phyloP scores from a whole-genome alignment of 2,888 invertebrate genomes.

The Oeneis ivallda region DNA sequence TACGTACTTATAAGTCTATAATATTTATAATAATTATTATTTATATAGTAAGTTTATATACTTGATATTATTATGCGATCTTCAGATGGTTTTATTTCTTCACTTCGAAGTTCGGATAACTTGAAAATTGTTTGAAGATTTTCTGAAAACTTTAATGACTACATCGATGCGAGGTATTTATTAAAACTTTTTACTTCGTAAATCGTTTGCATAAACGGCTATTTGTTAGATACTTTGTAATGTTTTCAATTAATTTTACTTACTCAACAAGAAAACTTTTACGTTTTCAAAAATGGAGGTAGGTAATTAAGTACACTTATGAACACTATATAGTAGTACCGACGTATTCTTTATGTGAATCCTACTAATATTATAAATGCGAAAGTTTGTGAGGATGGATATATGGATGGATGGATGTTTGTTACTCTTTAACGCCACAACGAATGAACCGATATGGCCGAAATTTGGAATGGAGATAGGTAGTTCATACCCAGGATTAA shows the following conservation, averaged over 20 bases:
- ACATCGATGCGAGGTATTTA: slow-evolving; percentile 34
- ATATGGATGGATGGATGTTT: no score
- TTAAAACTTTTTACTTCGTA: slow-evolving; percentile 29
- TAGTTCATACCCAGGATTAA: no score
- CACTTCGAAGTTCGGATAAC: slow-evolving; percentile 36
- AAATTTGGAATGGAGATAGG: no score
- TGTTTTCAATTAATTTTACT: not conserved
- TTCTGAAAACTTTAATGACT: slow-evolving; percentile 32
- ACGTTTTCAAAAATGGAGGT: not conserved
- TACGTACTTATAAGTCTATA: not conserved
- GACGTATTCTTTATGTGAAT: not conserved
- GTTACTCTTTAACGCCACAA: no score
- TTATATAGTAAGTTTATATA: no score
- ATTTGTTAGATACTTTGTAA: slow-evolving; percentile 13
- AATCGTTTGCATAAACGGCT: slow-evolving; percentile 30
- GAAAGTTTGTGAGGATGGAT: no score
- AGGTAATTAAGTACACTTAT: not conserved
- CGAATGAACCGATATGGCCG: no score
- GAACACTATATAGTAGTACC: no score
- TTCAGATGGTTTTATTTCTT: slow-evolving; percentile 34
- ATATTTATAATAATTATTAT: no score
- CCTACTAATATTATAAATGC: no score
- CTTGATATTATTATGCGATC: no score
- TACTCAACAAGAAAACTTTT: not conserved
- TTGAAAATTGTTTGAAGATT: slow-evolving; percentile 34